Conservation (phyloP, 1,140 invertebrate species). For the Eciton burchellii region DNA sequence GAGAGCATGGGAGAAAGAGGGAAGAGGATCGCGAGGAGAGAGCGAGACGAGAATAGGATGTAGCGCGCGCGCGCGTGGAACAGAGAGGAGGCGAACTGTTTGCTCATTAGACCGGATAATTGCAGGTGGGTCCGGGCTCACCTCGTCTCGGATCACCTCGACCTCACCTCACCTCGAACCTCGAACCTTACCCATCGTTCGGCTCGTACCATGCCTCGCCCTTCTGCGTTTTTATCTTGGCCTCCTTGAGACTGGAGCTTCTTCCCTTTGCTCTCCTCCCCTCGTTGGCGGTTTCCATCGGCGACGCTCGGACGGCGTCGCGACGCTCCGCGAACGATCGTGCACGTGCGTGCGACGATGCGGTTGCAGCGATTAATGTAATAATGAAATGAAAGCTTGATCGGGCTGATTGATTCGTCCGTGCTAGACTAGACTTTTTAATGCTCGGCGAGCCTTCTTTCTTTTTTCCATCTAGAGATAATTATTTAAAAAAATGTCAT, state of each 20-base stretch:
- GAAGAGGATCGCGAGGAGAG: slow-evolving; percentile 65
- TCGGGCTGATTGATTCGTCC: too few species aligned
- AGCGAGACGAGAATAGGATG: slow-evolving; percentile 51
- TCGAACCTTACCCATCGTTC: slow-evolving; percentile 59
- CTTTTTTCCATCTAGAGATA: background rate
- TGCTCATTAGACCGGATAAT: slow-evolving; percentile 85
- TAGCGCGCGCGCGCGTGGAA: slow-evolving; percentile 54
- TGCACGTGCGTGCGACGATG: too few species aligned
- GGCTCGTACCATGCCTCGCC: slow-evolving; percentile 40
- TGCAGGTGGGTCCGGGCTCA: slow-evolving; percentile 79
- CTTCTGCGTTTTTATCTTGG: slow-evolving; percentile 28
- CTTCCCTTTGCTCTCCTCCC: background rate
- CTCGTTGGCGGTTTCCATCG: background rate
- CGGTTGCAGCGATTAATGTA: too few species aligned
- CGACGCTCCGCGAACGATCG: background rate
- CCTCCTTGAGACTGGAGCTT: background rate
- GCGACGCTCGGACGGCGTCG: background rate
- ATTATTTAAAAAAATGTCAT: background rate
- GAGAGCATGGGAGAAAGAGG: slow-evolving; percentile 42
- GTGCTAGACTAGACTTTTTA: too few species aligned
- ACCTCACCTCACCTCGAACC: slow-evolving; percentile 66
- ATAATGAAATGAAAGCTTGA: too few species aligned
- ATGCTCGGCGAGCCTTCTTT: background rate
- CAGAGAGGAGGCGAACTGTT: slow-evolving; percentile 77
- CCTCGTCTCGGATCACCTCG: slow-evolving; percentile 69